Evolutionary conservation across 2,888 invertebrate species (phyloP), one percentile per base, ranked within the genome.

Genomic region (Phytoseiulus persimilis): DNA sequence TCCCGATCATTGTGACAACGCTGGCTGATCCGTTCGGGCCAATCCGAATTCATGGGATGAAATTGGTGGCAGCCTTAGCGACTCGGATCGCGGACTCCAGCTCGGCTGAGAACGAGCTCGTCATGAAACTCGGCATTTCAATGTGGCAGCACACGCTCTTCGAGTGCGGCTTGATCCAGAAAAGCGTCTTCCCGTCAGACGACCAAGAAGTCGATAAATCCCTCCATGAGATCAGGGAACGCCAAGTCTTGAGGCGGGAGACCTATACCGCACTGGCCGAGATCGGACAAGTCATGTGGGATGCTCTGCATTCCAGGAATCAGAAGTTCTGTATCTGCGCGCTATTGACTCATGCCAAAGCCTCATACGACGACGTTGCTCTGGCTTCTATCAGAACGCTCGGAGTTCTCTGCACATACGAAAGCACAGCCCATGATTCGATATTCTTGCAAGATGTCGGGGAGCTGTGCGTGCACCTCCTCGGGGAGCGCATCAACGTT

Each of bases 211-310:
- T 23, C 1, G 65, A 65, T 3, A 65, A 23, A 28, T 32, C 87
- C 33, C 39, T 23, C n/a, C 87, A 87, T 39, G 87, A 45, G 33
- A 23, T 87, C 2, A 0, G 87, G 0, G 87, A 87, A 23, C 39
- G 45, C 2, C 87, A 87, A 32, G 87, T 87, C 3, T 39, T 87
- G n/a, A 32, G 45, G 33, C 28, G 87, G 0, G 87, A 87, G 23
- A 32, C 87, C 0, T 87, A 31, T n/a, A 87, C 87, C 28, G 87
- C 87, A 23, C 87, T 87, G 32, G 87, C 87, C 5, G 45, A 87
- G 23, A 87, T 87, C 32, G 87, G 87, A 31, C n/a, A 32, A n/a
- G 87, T 39, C 31, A 87, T 87, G 87, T 87, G 87, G 87, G 87
- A 87, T 28, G 31, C 32, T 32, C 87, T 87, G 33, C 32, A n/a